Conservation (phyloP, 2,113 vertebrate species). For the Pseudorasbora parva region DNA sequence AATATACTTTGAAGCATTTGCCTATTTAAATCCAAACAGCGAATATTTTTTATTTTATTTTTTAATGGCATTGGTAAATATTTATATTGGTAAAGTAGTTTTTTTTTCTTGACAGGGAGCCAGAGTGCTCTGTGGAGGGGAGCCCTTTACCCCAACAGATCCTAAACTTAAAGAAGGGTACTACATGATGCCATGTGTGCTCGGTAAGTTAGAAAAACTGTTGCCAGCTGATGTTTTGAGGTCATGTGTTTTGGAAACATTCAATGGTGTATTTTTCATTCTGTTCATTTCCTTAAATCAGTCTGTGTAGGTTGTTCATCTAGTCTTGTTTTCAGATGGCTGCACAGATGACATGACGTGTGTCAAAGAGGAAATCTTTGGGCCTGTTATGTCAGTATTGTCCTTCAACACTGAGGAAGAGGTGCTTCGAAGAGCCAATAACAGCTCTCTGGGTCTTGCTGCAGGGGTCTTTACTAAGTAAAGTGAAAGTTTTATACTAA, state of each 20-base stretch:
- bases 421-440: slow-evolving; percentile 87
- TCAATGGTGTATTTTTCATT: neutral
- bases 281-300: neutral
- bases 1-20: no score
- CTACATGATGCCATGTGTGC: slow-evolving; percentile 91
- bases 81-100: neutral
- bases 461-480: slow-evolving; percentile 96
- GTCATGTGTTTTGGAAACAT: neutral
- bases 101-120: slow-evolving; percentile 81
- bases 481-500: neutral
- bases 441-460: slow-evolving; percentile 87
- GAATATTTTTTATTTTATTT: no score
- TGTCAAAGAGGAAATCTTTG: slow-evolving; percentile 97
- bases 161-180: slow-evolving; percentile 86
- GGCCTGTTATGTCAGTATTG: slow-evolving; percentile 95
- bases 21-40: no score
- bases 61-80: no score
- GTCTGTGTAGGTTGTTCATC: neutral
- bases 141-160: slow-evolving; percentile 81
- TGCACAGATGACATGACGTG: slow-evolving; percentile 93
- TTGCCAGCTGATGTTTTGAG: neutral
- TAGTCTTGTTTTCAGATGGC: slow-evolving; percentile 74
- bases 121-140: slow-evolving; percentile 88
- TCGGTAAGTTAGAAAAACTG: slow-evolving; percentile 76
- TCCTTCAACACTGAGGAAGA: slow-evolving; percentile 91